Base-by-base conservation (phyloP, 2,797 vertebrate species). In the Manis javanica region DNA sequence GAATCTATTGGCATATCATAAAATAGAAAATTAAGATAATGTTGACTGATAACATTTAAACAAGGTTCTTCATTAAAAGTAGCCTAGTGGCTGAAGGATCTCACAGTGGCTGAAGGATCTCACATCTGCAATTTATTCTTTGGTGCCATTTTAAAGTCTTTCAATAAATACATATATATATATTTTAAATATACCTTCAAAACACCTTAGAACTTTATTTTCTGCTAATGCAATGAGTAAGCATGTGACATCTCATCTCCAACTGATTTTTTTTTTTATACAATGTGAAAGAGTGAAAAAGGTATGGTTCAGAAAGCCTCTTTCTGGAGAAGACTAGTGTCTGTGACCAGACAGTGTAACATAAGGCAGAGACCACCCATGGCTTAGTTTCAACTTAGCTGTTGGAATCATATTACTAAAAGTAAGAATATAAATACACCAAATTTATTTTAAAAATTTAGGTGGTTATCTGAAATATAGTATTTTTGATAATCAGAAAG, bases 21-120 rank as follows among this genome's bases (percentile, higher is more conserved):
- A 93, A 93, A 90, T 19, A 71, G 26, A 92, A 92, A 16, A 87
- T 93, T 85, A 90, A 87, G 96, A 93, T 86, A 64, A 85, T 42
- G 34, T 31, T 82, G 46, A 90, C 68, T 85, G 87, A 88, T n/a
- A 64, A 64, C 3, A 85, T 26, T 18, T 46, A 82, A 94, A 84
- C 13, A 84, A 37, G 11, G 2, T 24, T 95, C 4, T 61, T 95
- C 31, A 82, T 95, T 92, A 95, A 86, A 79, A 55, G 18, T 64
- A 26, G 12, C n/a, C 24, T 5, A 63, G 7, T 87, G 71, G 13
- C 31, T 77, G 34, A 75, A 66, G 15, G 37, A 94, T 71, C 24
- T 59, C 79, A 37, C 51, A 1, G 7, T 87, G 71, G 13, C 31
- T 77, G 34, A 75, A 66, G 15, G 37, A 94, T 71, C 24, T 59